These are phyloP conservation scores for Nicator chloris DNA, from an alignment of 2,113 vertebrate genomes.

Conservation along the genomic window DNA sequence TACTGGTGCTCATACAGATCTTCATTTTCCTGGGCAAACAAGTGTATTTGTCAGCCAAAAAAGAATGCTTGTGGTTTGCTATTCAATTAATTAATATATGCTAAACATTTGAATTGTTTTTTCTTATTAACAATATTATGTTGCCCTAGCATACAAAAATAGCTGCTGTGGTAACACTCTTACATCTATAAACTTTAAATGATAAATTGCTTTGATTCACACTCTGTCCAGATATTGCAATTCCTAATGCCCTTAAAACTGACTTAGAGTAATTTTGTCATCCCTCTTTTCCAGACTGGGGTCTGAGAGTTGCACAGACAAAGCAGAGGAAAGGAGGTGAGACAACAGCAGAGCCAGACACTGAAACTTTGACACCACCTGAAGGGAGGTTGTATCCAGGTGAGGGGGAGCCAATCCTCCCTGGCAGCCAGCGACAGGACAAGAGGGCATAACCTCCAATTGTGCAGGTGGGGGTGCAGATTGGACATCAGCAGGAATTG, in stretches of 20 bases:
- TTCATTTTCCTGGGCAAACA: constrained; percentile 30
- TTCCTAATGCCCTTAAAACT: neutral
- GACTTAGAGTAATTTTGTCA: neutral
- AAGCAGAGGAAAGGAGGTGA: neutral
- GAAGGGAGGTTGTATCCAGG: neutral
- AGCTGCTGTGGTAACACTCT: neutral
- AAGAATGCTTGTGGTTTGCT: neutral
- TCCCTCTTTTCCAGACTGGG: neutral
- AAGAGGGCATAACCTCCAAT: too few species aligned
- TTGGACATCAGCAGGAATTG: neutral
- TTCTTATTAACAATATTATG: neutral
- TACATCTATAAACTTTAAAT: neutral
- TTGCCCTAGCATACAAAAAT: neutral
- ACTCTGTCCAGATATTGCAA: neutral
- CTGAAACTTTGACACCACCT: neutral
- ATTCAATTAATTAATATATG: constrained; percentile 39
- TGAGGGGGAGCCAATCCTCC: too few species aligned
- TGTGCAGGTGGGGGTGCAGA: too few species aligned
- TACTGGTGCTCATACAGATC: neutral
- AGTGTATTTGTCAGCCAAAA: constrained; percentile 4
- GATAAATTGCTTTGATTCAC: neutral
- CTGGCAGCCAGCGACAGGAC: neutral
- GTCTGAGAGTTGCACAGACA: neutral
- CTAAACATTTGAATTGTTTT: constrained; percentile 9
- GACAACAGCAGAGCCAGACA: neutral